Conservation (phyloP, 1,140 invertebrate species). For the Zaprionus africanus region DNA sequence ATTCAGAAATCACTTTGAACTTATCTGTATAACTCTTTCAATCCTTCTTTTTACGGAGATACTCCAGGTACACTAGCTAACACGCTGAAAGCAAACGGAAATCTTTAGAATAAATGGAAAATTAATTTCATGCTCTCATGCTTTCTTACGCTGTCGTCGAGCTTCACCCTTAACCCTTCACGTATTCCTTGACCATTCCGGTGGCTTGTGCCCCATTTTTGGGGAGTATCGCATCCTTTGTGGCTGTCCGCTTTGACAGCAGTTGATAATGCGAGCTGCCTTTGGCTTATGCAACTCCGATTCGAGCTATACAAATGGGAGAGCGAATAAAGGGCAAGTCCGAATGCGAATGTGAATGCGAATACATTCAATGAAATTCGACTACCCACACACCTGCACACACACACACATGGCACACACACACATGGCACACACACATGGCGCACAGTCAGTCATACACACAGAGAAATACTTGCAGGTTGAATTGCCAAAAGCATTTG, state of each 20-base stretch:
- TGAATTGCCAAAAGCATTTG: background rate
- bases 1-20: too few species aligned
- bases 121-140: background rate
- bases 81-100: too few species aligned
- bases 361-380: conserved; percentile 40
- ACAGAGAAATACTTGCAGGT: conserved; percentile 2
- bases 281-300: conserved; percentile 6
- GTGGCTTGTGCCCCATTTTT: background rate
- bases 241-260: background rate
- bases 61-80: too few species aligned
- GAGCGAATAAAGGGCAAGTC: conserved; percentile 12
- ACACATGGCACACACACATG: background rate
- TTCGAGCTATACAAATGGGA: background rate
- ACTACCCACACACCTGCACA: conserved; percentile 18
- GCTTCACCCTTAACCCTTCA: background rate
- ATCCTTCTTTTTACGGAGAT: too few species aligned
- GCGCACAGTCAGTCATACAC: background rate
- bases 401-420: background rate
- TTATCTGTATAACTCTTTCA: too few species aligned
- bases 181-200: background rate
- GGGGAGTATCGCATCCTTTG: background rate
- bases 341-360: background rate
- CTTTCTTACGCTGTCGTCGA: background rate
- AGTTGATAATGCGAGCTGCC: conserved; percentile 6
- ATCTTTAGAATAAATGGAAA: background rate